phyloP scores from a whole-genome alignment of 2,888 invertebrate species.

The Chloromyia formosa region DNA sequence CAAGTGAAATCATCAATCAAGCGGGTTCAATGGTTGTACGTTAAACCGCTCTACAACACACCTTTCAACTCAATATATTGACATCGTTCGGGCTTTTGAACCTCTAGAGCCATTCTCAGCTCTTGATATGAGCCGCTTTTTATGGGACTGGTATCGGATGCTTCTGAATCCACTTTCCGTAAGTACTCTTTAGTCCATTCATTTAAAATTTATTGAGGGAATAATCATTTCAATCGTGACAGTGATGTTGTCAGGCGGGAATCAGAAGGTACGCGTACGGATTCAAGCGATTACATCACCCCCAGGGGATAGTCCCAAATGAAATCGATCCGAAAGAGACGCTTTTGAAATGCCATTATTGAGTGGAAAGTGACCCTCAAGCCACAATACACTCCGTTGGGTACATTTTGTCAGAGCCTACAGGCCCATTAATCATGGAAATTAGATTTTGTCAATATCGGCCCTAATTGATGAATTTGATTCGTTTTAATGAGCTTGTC shows the following conservation, averaged over 20 bases:
- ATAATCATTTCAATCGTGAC: constrained; percentile 27
- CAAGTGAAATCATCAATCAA: constrained; percentile 7
- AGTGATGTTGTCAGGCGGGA: background rate
- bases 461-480: constrained; percentile 28
- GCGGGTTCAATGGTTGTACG: background rate
- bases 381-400: background rate
- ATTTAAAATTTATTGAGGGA: constrained; percentile 33
- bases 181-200: constrained; percentile 31
- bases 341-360: background rate
- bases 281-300: background rate
- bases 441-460: constrained; percentile 18
- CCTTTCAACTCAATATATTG: constrained; percentile 19
- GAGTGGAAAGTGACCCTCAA: background rate
- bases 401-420: background rate
- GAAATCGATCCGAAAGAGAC: background rate
- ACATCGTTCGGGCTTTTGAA: constrained; percentile 17
- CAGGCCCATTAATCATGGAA: constrained; percentile 29
- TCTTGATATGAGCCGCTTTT: background rate
- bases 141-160: constrained; percentile 7
- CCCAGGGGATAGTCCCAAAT: background rate
- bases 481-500: constrained; percentile 17
- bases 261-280: background rate
- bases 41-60: background rate
- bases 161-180: constrained; percentile 27
- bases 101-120: background rate